Conservation (phyloP, 2,797 vertebrate genomes). For the Rhinophrynus dorsalis region DNA sequence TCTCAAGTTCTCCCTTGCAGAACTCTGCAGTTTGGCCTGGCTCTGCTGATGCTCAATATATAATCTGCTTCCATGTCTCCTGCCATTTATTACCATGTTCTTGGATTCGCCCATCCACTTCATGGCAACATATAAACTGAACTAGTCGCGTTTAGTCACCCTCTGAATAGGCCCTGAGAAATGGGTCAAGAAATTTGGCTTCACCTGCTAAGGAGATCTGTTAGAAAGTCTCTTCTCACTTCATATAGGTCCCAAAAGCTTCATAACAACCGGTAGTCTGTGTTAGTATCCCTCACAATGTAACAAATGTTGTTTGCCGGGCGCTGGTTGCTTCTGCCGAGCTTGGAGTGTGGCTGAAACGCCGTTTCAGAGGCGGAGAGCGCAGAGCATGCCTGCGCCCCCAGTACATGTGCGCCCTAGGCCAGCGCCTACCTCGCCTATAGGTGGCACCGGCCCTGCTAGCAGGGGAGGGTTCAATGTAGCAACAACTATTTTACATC, state of each 20-base stretch:
- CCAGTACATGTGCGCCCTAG: no score
- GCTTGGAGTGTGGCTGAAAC: no score
- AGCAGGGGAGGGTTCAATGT: no score
- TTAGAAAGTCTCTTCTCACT: background rate
- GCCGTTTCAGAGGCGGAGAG: no score
- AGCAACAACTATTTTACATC: no score
- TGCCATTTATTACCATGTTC: slow-evolving; percentile 98
- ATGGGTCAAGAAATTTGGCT: slow-evolving; percentile 61
- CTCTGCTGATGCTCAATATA: slow-evolving; percentile 80
- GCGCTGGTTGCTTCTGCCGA: no score
- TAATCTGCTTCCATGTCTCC: slow-evolving; percentile 89
- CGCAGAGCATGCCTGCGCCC: no score
- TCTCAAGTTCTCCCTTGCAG: slow-evolving; percentile 77
- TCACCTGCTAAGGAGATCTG: slow-evolving; percentile 20
- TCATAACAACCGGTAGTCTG: background rate
- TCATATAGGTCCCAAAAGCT: no score
- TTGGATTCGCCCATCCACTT: slow-evolving; percentile 98
- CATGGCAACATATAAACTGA: slow-evolving; percentile 89
- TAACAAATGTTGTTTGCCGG: no score
- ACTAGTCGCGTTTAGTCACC: slow-evolving; percentile 94
- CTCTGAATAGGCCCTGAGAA: slow-evolving; percentile 74
- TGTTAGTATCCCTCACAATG: no score
- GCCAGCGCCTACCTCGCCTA: no score
- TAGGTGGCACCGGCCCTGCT: no score
- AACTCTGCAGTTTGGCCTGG: slow-evolving; percentile 72